A percentile compares a stretch with the other conserved stretches of the same genome.
These are phyloP conservation scores for Peromyscus maniculatus DNA, from an alignment of 2,113 vertebrate genomes.

Conservation along the genomic window DNA sequence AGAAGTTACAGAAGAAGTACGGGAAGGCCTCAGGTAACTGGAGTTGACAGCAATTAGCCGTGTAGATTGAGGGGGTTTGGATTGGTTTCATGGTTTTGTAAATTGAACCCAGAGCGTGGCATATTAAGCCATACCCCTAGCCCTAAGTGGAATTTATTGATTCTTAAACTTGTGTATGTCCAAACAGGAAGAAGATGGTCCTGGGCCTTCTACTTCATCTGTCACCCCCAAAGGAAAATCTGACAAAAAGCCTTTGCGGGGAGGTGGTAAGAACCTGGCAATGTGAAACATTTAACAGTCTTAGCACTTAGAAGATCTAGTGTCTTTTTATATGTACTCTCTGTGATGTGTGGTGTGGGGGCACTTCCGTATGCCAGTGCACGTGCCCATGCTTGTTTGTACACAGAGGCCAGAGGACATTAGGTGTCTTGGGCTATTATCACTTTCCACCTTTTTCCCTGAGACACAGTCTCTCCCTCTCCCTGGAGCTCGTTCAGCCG, in stretches of 20 bases:
- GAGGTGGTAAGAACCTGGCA: conserved; percentile 87
- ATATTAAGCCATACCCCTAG: background rate
- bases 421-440: too few relatives aligned
- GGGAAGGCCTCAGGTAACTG: conserved; percentile 86
- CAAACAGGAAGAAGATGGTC: conserved; percentile 85
- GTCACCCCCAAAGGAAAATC: conserved; percentile 87
- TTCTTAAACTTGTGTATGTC: conserved; percentile 55
- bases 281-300: background rate
- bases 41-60: fast-evolving
- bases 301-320: background rate
- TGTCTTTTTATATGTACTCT: background rate
- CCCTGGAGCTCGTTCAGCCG: too few relatives aligned
- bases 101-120: background rate
- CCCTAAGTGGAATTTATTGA: background rate
- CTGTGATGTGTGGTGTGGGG: background rate
- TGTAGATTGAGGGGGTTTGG: too few relatives aligned
- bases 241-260: conserved; percentile 90
- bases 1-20: conserved; percentile 90
- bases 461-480: background rate
- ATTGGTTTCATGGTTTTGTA: background rate
- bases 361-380: background rate
- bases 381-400: background rate
- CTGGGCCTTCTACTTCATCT: conserved; percentile 87
- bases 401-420: background rate
- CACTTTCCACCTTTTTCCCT: background rate